phyloP scores from a whole-genome alignment of 2,888 invertebrate genomes.

The Troilus luridus region DNA sequence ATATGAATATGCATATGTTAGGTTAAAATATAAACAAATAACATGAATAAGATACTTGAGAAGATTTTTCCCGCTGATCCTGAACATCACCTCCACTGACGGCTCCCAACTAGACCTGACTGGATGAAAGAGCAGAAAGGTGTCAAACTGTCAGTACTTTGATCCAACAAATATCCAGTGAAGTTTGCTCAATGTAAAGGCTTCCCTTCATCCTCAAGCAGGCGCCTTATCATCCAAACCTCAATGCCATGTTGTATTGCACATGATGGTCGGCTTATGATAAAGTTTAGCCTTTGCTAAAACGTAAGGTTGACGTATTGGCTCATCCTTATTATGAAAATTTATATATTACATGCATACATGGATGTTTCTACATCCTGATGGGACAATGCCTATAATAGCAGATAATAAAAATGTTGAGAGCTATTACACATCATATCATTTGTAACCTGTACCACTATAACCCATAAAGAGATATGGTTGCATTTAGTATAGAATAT shows the following conservation, averaged over 20 bases:
- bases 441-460: no score
- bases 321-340: no score
- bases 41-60: neutral
- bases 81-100: neutral
- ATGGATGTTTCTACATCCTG: no score
- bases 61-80: conserved; percentile 12
- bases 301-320: neutral
- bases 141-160: conserved; percentile 40
- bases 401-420: no score
- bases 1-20: neutral
- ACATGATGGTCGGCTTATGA: neutral
- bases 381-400: no score
- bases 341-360: no score
- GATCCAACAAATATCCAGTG: conserved; percentile 19
- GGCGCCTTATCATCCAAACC: neutral
- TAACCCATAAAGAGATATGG: no score
- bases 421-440: no score
- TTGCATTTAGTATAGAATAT: no score
- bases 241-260: neutral
- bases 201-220: neutral
- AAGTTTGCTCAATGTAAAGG: neutral
- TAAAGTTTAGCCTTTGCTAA: neutral
- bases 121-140: conserved; percentile 24
- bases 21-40: neutral
- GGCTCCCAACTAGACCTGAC: conserved; percentile 2